Evolutionary conservation across 1,140 invertebrate species (phyloP), one percentile per base, ranked within the genome.

Genomic region (Aporrectodea caliginosa): DNA sequence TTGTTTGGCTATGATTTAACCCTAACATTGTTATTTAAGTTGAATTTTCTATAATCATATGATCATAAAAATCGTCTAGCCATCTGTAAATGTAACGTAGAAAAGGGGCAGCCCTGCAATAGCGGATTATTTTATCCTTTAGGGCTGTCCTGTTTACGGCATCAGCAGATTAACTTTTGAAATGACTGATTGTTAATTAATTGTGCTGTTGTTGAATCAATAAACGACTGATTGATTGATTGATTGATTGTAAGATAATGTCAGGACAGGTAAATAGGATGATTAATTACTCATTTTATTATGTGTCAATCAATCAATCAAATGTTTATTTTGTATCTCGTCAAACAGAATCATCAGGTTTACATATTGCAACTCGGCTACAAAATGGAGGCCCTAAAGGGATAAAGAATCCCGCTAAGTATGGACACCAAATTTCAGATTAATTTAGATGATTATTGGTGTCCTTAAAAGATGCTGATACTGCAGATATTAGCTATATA

Each of bases 171-270:
- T n/a, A n/a, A 6, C 43, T 58, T 58, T 12, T 12, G 43, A 58
- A 58, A 12, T 12, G 22, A 58, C 22, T 58, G 43, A 58, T 58
- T 58, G 43, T 12, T 58, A 58, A 58, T 58, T 58, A 58, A 58
- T 58, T 12, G 22, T 12, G 6, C 6, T 12, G 22, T 58, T 58
- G 43, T 12, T 58, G 43, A 58, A 58, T 58, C 6, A 58, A 58
- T 58, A 58, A 58, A 58, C 22, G n/a, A n/a, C n/a, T 58, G 43
- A 58, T 58, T 58, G 43, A 58, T 58, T 58, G 43, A 58, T 58
- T 58, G 43, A 58, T 58, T 58, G 43, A 58, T 58, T 58, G 43
- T 12, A 12, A 58, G 6, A 22, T 58, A 58, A n/a, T n/a, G n/a
- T n/a, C n/a, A n/a, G n/a, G n/a, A n/a, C n/a, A n/a, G n/a, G n/a